Conservation (phyloP, 2,113 vertebrate genomes). For the Anthoscopus minutus region DNA sequence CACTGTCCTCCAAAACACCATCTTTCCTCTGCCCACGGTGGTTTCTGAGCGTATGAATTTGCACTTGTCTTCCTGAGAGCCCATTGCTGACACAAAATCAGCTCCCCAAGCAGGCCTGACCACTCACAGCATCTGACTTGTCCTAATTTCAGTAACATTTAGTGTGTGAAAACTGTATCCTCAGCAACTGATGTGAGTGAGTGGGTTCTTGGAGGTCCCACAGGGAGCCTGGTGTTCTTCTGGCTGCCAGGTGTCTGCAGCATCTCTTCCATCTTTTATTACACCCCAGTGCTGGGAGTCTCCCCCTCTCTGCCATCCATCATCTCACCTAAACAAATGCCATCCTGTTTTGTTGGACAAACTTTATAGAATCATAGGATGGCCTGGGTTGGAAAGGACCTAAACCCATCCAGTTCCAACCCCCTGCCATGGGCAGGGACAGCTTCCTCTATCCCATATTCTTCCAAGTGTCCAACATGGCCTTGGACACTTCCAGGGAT, state of each 20-base stretch:
- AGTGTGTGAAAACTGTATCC: not conserved
- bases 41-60: not conserved
- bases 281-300: not conserved
- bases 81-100: not conserved
- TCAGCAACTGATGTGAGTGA: not conserved
- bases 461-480: not conserved
- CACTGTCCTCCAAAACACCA: not conserved
- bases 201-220: not conserved
- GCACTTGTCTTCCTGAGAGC: not conserved
- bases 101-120: not conserved
- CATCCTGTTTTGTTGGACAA: not conserved
- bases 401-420: not conserved
- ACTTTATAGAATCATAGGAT: not conserved
- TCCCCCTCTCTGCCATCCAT: not conserved
- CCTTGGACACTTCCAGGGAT: not conserved
- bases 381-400: not conserved
- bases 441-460: rapidly evolving
- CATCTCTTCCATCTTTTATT: not conserved
- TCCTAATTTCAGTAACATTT: not conserved
- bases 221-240: not conserved
- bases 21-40: not conserved
- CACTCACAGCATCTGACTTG: not conserved
- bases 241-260: not conserved
- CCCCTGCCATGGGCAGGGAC: not conserved
- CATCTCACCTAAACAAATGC: not conserved